Percentiles rank a stretch among this genome's conserved stretches.
Conservation (phyloP, 1,140 invertebrate genomes). For the Oedothorax gibbosus region DNA sequence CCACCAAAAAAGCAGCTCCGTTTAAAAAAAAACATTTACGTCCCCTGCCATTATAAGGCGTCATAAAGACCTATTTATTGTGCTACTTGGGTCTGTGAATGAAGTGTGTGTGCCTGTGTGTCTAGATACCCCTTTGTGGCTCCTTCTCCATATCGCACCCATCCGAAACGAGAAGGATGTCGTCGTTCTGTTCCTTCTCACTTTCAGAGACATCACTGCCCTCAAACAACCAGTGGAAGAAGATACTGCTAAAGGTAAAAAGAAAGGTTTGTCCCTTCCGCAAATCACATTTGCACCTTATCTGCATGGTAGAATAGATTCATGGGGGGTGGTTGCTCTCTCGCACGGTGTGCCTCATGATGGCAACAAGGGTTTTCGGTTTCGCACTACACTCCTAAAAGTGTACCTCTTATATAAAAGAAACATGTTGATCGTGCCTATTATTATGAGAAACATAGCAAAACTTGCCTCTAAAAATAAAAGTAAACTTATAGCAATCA, state of each 20-base stretch:
- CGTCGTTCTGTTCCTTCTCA: constrained; percentile 93
- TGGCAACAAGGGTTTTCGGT: too few relatives aligned
- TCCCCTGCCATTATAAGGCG: too few relatives aligned
- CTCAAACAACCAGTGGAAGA: constrained; percentile 96
- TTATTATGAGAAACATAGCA: too few relatives aligned
- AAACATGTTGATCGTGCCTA: too few relatives aligned
- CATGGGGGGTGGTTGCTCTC: constrained; percentile 11
- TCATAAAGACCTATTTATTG: too few relatives aligned
- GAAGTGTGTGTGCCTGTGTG: not conserved
- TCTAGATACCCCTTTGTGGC: constrained; percentile 97
- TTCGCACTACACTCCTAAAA: too few relatives aligned
- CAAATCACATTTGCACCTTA: constrained; percentile 43
- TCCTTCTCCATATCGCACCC: constrained; percentile 97
- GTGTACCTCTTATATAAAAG: too few relatives aligned
- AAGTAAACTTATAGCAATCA: too few relatives aligned
- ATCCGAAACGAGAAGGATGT: constrained; percentile 97
- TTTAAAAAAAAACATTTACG: too few relatives aligned
- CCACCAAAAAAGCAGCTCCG: too few relatives aligned
- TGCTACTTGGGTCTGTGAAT: too few relatives aligned
- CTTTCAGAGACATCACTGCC: constrained; percentile 94
- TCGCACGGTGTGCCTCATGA: not conserved
- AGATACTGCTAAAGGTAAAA: constrained; percentile 75
- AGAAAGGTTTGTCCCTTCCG: constrained; percentile 50
- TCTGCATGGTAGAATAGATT: constrained; percentile 52
- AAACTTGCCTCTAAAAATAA: too few relatives aligned